Conservation (phyloP, 1,140 invertebrate species). For the Pogonomyrmex californicus region DNA sequence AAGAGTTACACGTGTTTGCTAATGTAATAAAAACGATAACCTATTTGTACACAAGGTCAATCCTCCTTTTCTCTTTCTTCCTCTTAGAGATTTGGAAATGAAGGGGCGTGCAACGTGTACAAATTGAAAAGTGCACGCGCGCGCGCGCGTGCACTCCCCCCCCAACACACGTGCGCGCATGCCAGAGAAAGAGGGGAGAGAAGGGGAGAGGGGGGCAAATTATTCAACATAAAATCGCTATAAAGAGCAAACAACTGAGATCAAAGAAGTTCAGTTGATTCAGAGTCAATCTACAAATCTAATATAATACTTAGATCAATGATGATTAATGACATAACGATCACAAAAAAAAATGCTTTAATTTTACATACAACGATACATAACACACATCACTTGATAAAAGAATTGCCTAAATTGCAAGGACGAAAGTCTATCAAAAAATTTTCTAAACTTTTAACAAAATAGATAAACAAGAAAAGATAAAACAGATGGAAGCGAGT, state of each 20-base stretch:
- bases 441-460: too few relatives aligned
- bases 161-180: too few relatives aligned
- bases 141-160: too few relatives aligned
- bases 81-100: neutral
- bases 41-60: slow-evolving; percentile 1
- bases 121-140: too few relatives aligned
- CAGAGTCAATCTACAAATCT: neutral
- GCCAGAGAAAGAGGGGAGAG: too few relatives aligned
- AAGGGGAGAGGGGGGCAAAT: too few relatives aligned
- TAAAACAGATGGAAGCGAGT: neutral
- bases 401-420: too few relatives aligned
- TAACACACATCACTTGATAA: too few relatives aligned
- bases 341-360: neutral
- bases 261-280: neutral
- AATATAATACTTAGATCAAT: neutral
- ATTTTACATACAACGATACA: too few relatives aligned
- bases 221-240: neutral
- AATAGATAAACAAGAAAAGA: neutral
- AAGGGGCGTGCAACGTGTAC: neutral
- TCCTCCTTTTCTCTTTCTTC: neutral
- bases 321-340: slow-evolving; percentile 7
- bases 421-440: too few relatives aligned
- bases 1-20: neutral
- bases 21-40: slow-evolving; percentile 26
- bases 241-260: too few relatives aligned